Evolutionary conservation across 2,888 invertebrate genomes (phyloP).

Genomic region (Heliconius sara): DNA sequence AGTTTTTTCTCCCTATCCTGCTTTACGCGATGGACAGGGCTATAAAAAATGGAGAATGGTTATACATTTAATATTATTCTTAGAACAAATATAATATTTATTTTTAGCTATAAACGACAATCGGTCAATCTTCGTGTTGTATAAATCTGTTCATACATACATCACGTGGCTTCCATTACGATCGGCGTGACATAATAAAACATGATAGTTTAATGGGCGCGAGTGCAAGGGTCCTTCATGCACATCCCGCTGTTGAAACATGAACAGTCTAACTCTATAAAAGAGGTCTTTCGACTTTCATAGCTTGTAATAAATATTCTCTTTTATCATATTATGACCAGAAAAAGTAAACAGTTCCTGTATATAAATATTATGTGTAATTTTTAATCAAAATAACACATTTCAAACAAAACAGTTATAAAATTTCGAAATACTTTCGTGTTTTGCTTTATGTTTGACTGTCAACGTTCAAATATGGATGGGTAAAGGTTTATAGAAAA

Average conservation of each 20-base stretch:
- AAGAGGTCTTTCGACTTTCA: background rate
- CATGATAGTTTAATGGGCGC: background rate
- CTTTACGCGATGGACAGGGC: background rate
- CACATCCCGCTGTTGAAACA: background rate
- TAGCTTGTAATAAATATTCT: background rate
- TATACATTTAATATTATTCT: background rate
- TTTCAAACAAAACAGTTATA: background rate
- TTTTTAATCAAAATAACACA: background rate
- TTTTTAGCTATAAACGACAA: background rate
- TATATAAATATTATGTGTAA: background rate
- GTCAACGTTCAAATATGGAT: background rate
- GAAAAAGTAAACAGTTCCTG: no score
- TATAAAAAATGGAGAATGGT: background rate
- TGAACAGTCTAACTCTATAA: background rate
- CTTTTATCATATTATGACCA: no score
- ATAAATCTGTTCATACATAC: background rate
- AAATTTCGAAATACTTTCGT: background rate
- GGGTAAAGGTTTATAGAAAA: background rate
- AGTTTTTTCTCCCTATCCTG: background rate
- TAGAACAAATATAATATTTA: background rate
- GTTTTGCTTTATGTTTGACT: background rate
- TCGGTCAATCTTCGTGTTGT: background rate
- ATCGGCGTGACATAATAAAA: background rate
- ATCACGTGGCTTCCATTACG: background rate
- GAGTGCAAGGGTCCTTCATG: conserved; percentile 1